These are phyloP conservation scores for Ancistrus triradiatus DNA, from an alignment of 2,113 vertebrate species.

Conservation along the genomic window DNA sequence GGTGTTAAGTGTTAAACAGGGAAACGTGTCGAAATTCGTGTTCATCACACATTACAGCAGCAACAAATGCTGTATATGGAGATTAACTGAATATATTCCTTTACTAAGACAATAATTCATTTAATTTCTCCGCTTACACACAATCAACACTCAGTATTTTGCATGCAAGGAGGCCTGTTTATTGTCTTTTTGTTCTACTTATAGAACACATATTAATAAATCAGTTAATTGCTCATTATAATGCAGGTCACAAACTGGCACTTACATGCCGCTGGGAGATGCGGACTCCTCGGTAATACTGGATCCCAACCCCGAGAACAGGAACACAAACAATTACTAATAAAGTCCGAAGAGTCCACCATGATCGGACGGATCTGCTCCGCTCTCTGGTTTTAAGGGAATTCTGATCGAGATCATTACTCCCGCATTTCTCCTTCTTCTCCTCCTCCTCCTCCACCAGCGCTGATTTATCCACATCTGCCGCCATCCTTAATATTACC, in stretches of 20 bases:
- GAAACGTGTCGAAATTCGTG: too few relatives aligned
- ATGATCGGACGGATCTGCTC: not conserved
- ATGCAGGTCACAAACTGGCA: not conserved
- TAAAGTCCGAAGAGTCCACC: constrained; percentile 50
- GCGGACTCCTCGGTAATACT: constrained; percentile 57
- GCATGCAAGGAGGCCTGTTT: too few relatives aligned
- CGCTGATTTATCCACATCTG: constrained; percentile 64
- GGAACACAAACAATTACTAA: constrained; percentile 58
- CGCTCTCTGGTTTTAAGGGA: not conserved
- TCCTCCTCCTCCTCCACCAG: too few relatives aligned
- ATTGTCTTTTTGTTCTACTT: too few relatives aligned
- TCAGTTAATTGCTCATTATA: not conserved
- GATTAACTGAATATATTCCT: too few relatives aligned
- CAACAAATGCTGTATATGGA: too few relatives aligned
- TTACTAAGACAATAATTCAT: too few relatives aligned
- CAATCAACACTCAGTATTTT: too few relatives aligned
- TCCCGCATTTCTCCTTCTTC: not conserved
- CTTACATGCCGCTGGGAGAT: not conserved
- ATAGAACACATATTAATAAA: too few relatives aligned
- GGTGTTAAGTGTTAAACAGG: too few relatives aligned
- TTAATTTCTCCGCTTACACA: too few relatives aligned
- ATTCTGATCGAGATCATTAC: constrained; percentile 1
- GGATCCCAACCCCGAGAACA: constrained; percentile 59
- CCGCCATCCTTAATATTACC: constrained; percentile 58
- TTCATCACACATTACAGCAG: too few relatives aligned